Percentiles rank a stretch among this genome's conserved stretches.
Evolutionary conservation across 2,113 vertebrate genomes (phyloP).

Genomic region (Seriola aureovittata): DNA sequence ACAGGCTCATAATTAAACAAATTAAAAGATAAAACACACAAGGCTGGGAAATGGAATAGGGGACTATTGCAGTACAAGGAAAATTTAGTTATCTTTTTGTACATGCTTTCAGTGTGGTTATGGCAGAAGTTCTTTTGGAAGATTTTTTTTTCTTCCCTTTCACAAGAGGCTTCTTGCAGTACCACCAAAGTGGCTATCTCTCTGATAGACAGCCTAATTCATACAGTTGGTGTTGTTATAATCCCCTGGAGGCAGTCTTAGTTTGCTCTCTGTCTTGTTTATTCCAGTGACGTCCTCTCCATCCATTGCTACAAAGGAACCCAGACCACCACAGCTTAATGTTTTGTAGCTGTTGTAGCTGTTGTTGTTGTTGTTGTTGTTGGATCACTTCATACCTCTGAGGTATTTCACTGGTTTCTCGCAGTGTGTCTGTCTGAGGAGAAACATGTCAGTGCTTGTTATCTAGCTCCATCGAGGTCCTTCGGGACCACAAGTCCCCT

Average conservation of each 20-base stretch:
- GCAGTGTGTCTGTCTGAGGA: slow-evolving; percentile 16
- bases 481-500: slow-evolving; percentile 21
- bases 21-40: slow-evolving; percentile 44
- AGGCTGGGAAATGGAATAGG: slow-evolving; percentile 37
- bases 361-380: slow-evolving; percentile 48
- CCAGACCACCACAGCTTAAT: slow-evolving; percentile 50
- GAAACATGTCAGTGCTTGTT: slow-evolving; percentile 51
- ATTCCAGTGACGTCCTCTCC: slow-evolving; percentile 60
- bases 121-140: slow-evolving; percentile 16
- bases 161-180: slow-evolving; percentile 30
- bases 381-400: slow-evolving; percentile 53
- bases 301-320: slow-evolving; percentile 44
- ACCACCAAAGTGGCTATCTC: slow-evolving; percentile 42
- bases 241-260: slow-evolving; percentile 51
- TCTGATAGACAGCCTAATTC: slow-evolving; percentile 66
- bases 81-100: slow-evolving; percentile 58
- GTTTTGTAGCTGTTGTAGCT: slow-evolving; percentile 34
- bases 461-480: slow-evolving; percentile 9
- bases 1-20: slow-evolving; percentile 53
- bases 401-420: slow-evolving; percentile 49
- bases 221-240: slow-evolving; percentile 51
- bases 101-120: slow-evolving; percentile 35
- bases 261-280: slow-evolving; percentile 64
- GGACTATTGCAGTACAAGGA: slow-evolving; percentile 41
- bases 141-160: slow-evolving; percentile 6